Evolutionary conservation across 2,888 invertebrate species (phyloP).

Genomic region (Apantesis nais): DNA sequence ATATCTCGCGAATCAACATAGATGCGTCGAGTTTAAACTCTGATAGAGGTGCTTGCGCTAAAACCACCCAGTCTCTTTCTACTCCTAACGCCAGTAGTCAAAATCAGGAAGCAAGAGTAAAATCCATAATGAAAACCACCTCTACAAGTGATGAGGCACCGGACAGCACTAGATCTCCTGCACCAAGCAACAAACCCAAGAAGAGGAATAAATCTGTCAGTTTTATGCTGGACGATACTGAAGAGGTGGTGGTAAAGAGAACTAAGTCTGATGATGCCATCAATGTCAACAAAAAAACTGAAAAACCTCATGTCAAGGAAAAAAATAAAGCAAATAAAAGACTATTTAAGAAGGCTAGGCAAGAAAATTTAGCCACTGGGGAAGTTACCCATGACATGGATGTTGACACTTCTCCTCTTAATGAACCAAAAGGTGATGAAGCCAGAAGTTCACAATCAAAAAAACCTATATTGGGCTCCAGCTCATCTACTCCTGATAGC

Average conservation of each 20-base stretch:
- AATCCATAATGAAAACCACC: slow-evolving; percentile 67
- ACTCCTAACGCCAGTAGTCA: slow-evolving; percentile 52
- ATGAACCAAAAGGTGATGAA: slow-evolving; percentile 28
- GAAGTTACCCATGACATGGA: slow-evolving; percentile 34
- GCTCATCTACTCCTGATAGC: slow-evolving; percentile 23
- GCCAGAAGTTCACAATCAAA: slow-evolving; percentile 39
- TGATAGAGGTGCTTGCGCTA: slow-evolving; percentile 36
- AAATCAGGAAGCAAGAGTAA: slow-evolving; percentile 49
- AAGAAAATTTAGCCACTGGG: slow-evolving; percentile 48
- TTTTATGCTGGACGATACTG: slow-evolving; percentile 72
- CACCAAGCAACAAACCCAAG: slow-evolving; percentile 57
- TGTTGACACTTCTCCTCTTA: slow-evolving; percentile 30
- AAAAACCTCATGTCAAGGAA: slow-evolving; percentile 33
- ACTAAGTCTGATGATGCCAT: slow-evolving; percentile 64
- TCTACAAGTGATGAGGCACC: slow-evolving; percentile 42
- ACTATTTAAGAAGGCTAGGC: slow-evolving; percentile 40
- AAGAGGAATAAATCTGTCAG: slow-evolving; percentile 79
- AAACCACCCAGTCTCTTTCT: slow-evolving; percentile 54
- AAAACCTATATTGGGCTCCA: slow-evolving; percentile 27
- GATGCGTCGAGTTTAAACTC: slow-evolving; percentile 52
- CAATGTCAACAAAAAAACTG: slow-evolving; percentile 32
- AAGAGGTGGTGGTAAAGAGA: slow-evolving; percentile 65
- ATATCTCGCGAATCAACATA: slow-evolving; percentile 55
- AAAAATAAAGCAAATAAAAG: slow-evolving; percentile 36
- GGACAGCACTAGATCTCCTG: slow-evolving; percentile 42